phyloP scores from a whole-genome alignment of 1,140 invertebrate genomes.

The Brachionus asplanchnoidis region DNA sequence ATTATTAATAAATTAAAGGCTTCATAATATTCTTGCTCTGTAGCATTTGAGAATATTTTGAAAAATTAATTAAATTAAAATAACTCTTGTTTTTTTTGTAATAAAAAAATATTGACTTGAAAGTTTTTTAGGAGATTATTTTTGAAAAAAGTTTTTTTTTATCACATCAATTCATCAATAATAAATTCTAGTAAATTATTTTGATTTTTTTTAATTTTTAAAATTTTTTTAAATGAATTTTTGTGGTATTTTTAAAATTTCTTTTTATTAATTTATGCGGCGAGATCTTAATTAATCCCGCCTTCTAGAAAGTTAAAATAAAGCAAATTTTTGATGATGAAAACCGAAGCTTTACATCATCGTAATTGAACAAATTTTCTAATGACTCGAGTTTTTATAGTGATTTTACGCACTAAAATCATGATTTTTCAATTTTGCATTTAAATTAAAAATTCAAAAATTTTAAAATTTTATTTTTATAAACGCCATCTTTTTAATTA shows the following conservation, averaged over 20 bases:
- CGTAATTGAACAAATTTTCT: background rate
- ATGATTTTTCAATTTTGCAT: background rate
- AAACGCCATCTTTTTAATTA: background rate
- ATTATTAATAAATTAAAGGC: too few species aligned
- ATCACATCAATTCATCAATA: too few species aligned
- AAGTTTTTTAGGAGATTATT: too few species aligned
- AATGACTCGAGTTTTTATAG: background rate
- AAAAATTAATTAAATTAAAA: too few species aligned
- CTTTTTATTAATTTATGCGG: background rate
- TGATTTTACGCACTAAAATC: slow-evolving; percentile 34
- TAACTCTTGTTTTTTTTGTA: too few species aligned
- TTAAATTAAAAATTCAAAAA: background rate
- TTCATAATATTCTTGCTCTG: too few species aligned
- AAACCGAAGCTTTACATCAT: slow-evolving; percentile 19
- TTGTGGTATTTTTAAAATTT: background rate
- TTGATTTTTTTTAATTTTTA: too few species aligned
- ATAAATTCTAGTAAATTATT: too few species aligned
- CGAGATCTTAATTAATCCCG: slow-evolving; percentile 24
- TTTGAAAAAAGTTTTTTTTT: too few species aligned
- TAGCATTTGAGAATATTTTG: too few species aligned
- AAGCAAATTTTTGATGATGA: slow-evolving; percentile 40
- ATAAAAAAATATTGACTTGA: too few species aligned
- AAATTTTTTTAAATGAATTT: background rate
- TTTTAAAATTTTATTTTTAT: background rate
- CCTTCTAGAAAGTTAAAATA: slow-evolving; percentile 42